Evolutionary conservation across 2,888 invertebrate species (phyloP), one percentile per base, ranked within the genome.

Genomic region (Latheticus oryzae): DNA sequence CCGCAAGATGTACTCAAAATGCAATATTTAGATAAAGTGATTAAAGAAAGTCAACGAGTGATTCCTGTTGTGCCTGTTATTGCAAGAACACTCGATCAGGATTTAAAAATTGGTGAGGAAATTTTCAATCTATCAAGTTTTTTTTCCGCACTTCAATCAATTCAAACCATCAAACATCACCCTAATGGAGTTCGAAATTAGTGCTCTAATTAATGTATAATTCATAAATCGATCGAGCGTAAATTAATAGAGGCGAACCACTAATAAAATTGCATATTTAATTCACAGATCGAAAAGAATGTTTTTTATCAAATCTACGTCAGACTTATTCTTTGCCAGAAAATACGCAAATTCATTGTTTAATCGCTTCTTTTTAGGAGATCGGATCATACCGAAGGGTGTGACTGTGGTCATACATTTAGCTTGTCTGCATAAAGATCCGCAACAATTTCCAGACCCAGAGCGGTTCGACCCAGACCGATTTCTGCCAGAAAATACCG

Each of bases 361-460:
- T n/a, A n/a, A n/a, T n/a, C n/a, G n/a, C n/a, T n/a, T n/a, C 23
- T 24, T 42, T 52, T 12, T 62, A 76, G 76, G 71, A 24, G 69
- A 67, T 8, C 63, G 69, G 42, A 16, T 60, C 16, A 60, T 76
- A 24, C 76, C 76, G 2, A 68, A 66, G 4, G 65, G 64, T 4
- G 58, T 61, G 9, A 60, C 40, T 16, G 61, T 67, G 3, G 47
- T 64, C 3, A 58, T 78, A n/a, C 70, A 71, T 33, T 62, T 76
- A 2, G 68, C 67, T 57, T 64, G 68, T n/a, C 52, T 78, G 4
- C 83, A 83, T 62, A 68, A 75, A 21, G 77, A 81, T 62, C 69
- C 73, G 2, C 57, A 69, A 13, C 70, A 73, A 32, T 76, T 67
- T 51, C 71, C 72, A 1, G 66, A 76, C 16, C 74, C 76, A 16